phyloP scores from a whole-genome alignment of 2,113 vertebrate species.

The Gopherus flavomarginatus region DNA sequence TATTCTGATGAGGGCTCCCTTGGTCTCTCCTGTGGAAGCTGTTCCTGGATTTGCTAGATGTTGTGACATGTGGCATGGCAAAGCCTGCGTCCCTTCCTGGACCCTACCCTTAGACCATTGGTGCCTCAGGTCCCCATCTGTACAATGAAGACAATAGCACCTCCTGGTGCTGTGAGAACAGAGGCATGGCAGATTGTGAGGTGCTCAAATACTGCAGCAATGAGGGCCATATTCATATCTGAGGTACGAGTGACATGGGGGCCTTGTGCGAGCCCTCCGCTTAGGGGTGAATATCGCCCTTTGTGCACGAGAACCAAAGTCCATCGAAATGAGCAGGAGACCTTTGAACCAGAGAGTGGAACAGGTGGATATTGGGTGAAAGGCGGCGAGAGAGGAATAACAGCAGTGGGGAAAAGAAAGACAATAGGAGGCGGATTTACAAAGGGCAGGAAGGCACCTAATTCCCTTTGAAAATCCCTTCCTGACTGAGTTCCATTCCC shows the following conservation, averaged over 20 bases:
- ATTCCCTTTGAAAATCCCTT: background rate
- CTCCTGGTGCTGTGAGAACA: background rate
- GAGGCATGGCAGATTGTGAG: background rate
- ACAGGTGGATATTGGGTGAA: background rate
- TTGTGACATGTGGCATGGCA: background rate
- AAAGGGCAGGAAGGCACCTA: background rate
- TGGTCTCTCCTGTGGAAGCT: no score
- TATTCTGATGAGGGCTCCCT: no score
- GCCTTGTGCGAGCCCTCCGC: background rate
- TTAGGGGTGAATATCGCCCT: background rate
- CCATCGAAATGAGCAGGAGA: background rate
- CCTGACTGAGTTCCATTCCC: background rate
- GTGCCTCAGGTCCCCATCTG: background rate
- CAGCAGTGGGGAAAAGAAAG: background rate
- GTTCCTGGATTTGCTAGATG: no score
- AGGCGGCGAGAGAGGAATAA: background rate
- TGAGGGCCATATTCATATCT: background rate
- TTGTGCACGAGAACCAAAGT: background rate
- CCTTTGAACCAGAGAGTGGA: background rate
- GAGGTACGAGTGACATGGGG: no score
- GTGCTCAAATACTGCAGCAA: background rate
- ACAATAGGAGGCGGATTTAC: background rate
- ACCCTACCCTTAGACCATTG: background rate
- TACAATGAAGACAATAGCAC: background rate
- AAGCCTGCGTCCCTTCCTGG: background rate